phyloP scores from a whole-genome alignment of 2,797 vertebrate genomes.

The Anabacerthia variegaticeps region DNA sequence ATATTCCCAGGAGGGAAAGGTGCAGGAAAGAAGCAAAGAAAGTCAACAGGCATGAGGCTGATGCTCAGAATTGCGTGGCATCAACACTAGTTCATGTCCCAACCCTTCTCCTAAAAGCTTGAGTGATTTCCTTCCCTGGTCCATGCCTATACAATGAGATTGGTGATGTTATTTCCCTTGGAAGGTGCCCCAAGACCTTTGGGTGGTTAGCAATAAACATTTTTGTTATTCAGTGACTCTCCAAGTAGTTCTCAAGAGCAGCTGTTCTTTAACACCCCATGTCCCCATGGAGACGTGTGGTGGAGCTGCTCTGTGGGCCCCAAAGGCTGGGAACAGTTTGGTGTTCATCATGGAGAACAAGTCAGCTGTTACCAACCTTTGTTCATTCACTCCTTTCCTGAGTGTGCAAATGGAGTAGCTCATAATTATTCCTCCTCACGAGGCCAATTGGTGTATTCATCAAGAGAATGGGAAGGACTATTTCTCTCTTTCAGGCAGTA shows the following conservation, averaged over 20 bases:
- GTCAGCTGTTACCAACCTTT: neutral
- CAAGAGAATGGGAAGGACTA: neutral
- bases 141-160: neutral
- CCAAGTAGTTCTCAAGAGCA: neutral
- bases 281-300: neutral
- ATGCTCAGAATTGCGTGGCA: neutral
- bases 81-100: neutral
- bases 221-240: neutral
- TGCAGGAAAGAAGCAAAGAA: neutral
- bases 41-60: neutral
- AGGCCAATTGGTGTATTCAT: slow-evolving; percentile 6
- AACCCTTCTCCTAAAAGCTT: neutral
- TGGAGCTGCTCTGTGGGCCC: neutral
- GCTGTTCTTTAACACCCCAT: neutral
- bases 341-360: neutral
- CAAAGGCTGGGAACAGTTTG: neutral
- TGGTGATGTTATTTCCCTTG: neutral
- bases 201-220: neutral
- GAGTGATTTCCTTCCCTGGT: neutral
- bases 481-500: slow-evolving; percentile 25
- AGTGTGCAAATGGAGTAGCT: slow-evolving; percentile 22
- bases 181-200: neutral
- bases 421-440: neutral
- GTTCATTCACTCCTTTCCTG: neutral
- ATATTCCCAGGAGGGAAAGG: neutral